Evolutionary conservation across 2,113 vertebrate species (phyloP).

Genomic region (Edolisoma coerulescens): DNA sequence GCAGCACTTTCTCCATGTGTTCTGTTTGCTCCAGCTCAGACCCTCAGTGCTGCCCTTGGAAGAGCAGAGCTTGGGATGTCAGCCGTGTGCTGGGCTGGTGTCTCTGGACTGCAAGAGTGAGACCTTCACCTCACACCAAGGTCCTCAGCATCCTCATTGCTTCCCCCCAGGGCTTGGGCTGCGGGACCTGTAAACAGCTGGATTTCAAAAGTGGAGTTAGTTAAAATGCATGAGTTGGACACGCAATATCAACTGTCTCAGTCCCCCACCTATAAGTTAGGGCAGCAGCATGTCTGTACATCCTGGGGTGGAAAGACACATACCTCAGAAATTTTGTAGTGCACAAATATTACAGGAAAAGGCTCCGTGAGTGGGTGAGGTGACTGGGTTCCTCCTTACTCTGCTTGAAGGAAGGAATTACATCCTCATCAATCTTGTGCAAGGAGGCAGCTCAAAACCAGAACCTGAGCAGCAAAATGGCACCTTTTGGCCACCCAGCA

Average conservation of each 20-base stretch:
- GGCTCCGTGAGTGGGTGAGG: not conserved
- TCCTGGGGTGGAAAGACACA: not conserved
- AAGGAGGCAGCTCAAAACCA: not conserved
- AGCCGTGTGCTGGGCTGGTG: not conserved
- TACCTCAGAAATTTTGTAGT: not conserved
- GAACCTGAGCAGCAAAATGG: not conserved
- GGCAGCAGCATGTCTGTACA: not conserved
- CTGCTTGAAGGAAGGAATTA: not conserved
- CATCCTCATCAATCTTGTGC: not conserved
- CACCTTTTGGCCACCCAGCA: not conserved
- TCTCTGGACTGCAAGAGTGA: not conserved
- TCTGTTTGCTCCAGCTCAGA: not conserved
- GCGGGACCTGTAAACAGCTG: not conserved
- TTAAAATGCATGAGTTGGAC: not conserved
- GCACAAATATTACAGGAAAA: not conserved
- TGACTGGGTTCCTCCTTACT: not conserved
- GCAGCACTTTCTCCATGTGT: not conserved
- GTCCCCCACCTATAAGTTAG: rapidly evolving
- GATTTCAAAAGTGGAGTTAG: not conserved
- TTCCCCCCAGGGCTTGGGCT: not conserved
- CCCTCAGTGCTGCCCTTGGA: not conserved
- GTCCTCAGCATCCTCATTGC: not conserved
- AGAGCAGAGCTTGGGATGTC: not conserved
- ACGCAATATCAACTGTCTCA: not conserved
- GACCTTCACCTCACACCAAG: not conserved